Base-by-base conservation (phyloP, 1,140 invertebrate genomes). In the Acromyrmex echinatior region DNA sequence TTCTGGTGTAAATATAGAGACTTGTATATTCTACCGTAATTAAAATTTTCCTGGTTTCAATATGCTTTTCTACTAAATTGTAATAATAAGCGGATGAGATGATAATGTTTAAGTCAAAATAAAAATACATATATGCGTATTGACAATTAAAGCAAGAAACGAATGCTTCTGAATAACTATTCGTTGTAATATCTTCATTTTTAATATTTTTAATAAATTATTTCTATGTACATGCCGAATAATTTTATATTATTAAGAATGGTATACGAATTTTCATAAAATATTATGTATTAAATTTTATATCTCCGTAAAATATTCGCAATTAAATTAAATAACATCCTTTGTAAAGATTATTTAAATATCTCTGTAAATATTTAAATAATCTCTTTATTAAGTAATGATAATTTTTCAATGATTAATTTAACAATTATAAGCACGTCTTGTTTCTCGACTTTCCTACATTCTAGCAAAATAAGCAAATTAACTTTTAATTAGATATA, bases 401-500 rank as follows among this genome's bases (percentile, higher is more conserved):
- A 4, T 10, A 12, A 56, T 65, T n/a, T 65, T 7, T 65, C 18
- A 45, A 28, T 63, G 28, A 63, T 78, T 63, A 62, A n/a, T 45
- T 81, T 39, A 71, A 58, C n/a, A 3, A 14, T 51, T 70, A 51
- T 25, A 51, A 25, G n/a, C 21, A 60, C 3, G 2, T 65, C 14
- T 39, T 2, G 12, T 2, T 66, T 65, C 12, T 12, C 21, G 18
- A 14, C 0, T 58, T 76, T 39, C 7, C 6, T 35, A 28, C 16
- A 16, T 70, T 49, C 21, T 31, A 60, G 4, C 6, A 12, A 77
- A 85, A 51, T 51, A 63, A 84, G 71, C 28, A 53, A 78, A 78
- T 66, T 78, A 78, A 65, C 51, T 66, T 78, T 66, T 79, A 78
- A 86, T 86, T 56, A 66, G 18, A 49, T 65, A 31, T 25, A 65